Percentiles rank a stretch among this genome's conserved stretches.
Conservation (phyloP, 2,797 vertebrate species). For the Tarsius wallacei region DNA sequence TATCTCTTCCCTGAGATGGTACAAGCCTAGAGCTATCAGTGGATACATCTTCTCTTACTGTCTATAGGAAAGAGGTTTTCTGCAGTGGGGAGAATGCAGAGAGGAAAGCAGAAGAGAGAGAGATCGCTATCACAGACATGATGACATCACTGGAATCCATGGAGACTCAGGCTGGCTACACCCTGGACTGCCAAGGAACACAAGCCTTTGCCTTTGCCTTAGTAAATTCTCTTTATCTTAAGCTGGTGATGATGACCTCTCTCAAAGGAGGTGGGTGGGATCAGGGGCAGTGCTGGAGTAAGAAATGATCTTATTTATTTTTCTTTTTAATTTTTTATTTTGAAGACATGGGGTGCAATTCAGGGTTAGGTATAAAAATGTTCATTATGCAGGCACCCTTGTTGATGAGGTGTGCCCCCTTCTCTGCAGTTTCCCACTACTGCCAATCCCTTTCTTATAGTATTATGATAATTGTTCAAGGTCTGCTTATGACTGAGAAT, state of each 20-base stretch:
- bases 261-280: not conserved
- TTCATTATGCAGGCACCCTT: too few relatives aligned
- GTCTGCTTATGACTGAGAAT: too few relatives aligned
- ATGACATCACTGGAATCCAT: conserved; percentile 60
- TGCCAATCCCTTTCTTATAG: too few relatives aligned
- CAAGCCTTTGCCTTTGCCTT: conserved; percentile 45
- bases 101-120: not conserved
- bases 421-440: too few relatives aligned
- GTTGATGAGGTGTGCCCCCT: too few relatives aligned
- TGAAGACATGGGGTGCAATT: too few relatives aligned
- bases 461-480: too few relatives aligned
- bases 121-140: not conserved
- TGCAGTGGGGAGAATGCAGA: not conserved
- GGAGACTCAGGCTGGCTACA: conserved; percentile 54
- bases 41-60: not conserved
- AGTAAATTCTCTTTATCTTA: conserved; percentile 68
- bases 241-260: not conserved
- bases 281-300: not conserved
- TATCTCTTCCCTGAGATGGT: conserved; percentile 9
- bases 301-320: conserved; percentile 26
- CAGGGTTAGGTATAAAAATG: too few relatives aligned
- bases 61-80: not conserved
- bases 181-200: conserved; percentile 44
- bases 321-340: too few relatives aligned
- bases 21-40: not conserved